phyloP scores from a whole-genome alignment of 2,113 vertebrate genomes.

The Elanoides forficatus region DNA sequence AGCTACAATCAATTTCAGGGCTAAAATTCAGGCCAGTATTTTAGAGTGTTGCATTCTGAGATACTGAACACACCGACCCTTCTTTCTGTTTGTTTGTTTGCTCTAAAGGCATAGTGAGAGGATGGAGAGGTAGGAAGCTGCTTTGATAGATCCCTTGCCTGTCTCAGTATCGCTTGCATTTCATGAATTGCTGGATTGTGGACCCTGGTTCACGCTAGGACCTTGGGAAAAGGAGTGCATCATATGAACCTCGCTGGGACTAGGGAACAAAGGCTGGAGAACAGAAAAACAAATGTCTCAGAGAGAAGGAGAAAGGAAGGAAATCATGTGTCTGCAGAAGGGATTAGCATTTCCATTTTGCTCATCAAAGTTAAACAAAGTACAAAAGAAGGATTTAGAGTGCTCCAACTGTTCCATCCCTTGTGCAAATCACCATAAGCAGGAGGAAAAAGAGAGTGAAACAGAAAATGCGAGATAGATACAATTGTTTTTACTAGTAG shows the following conservation, averaged over 20 bases:
- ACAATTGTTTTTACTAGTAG: neutral
- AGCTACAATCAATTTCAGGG: neutral
- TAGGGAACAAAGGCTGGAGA: neutral
- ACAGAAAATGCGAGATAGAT: neutral
- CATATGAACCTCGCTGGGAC: neutral
- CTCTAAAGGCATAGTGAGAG: neutral
- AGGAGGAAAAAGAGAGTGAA: constrained; percentile 17
- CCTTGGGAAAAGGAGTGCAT: neutral
- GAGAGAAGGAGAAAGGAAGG: constrained; percentile 43
- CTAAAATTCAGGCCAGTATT: neutral
- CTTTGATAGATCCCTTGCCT: neutral
- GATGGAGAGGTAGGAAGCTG: neutral
- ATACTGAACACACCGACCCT: neutral
- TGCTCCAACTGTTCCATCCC: neutral
- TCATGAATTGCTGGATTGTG: neutral
- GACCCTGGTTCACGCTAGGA: neutral
- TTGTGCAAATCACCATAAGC: constrained; percentile 15
- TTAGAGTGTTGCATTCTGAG: neutral
- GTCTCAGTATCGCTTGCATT: neutral
- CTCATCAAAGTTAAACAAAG: constrained; percentile 55
- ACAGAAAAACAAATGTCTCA: constrained; percentile 28
- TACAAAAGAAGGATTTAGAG: constrained; percentile 58
- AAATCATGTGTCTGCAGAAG: constrained; percentile 42
- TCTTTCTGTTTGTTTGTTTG: neutral
- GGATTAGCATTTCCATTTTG: constrained; percentile 59